A percentile compares a stretch with the other conserved stretches of the same genome.
Evolutionary conservation across 2,888 invertebrate species (phyloP).

Genomic region (Lasioglossum lativentre): DNA sequence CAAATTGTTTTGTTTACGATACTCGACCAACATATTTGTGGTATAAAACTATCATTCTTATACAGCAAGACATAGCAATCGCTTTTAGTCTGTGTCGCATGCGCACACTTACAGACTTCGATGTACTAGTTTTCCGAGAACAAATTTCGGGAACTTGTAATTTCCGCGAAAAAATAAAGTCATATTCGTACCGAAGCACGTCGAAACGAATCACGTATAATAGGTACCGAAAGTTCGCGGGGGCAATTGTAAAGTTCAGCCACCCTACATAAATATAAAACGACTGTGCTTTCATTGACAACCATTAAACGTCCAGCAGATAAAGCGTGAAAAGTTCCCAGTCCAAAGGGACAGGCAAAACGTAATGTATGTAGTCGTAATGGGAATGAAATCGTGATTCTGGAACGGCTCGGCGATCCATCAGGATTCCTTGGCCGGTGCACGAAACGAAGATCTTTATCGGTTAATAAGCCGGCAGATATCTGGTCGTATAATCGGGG

Average conservation of each 20-base stretch:
- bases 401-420: not conserved
- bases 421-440: not conserved
- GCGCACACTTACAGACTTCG: too few relatives aligned
- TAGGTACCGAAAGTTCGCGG: too few relatives aligned
- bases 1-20: too few relatives aligned
- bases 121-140: too few relatives aligned
- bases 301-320: not conserved
- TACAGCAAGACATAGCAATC: too few relatives aligned
- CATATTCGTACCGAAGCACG: too few relatives aligned
- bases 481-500: constrained; percentile 9
- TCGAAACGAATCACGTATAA: not conserved
- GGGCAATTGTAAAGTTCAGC: not conserved
- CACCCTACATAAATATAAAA: not conserved
- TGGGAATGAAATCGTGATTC: not conserved
- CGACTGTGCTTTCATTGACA: not conserved
- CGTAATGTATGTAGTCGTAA: not conserved
- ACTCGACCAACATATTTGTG: too few relatives aligned
- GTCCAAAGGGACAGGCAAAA: not conserved
- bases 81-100: too few relatives aligned
- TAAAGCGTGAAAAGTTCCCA: not conserved
- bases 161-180: too few relatives aligned
- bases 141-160: too few relatives aligned
- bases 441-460: constrained; percentile 16
- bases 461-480: constrained; percentile 10
- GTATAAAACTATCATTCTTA: too few relatives aligned